Base-by-base conservation (phyloP, 2,888 invertebrate genomes). In the Aspidapion aeneum region DNA sequence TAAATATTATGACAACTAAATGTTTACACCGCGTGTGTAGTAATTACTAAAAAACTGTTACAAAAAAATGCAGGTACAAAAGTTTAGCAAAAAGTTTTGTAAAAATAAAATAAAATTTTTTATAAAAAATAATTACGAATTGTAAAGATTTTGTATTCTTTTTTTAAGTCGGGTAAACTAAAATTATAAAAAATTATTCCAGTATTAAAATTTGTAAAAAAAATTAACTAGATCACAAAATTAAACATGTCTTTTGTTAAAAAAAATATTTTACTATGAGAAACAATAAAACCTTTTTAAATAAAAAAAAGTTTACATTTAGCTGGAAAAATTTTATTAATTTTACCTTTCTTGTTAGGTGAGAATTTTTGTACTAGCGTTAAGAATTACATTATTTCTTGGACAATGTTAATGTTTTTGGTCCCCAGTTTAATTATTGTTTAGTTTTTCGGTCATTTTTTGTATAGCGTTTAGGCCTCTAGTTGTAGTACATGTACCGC, bases 401-500 rank as follows among this genome's bases (percentile, higher is more conserved):
- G 12, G 3, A 7, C 12, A 35, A 35, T 35, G 35, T 35, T 74
- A 73, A 35, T 7, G 3, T 35, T 3, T 35, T 7, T 20, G n/a
- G 22, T 57, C 21, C 16, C 16, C 22, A 58, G 61, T 18, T 62
- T 50, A 19, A 51, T 60, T 63, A 18, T 17, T 5, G 3, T 52
- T 52, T 9, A 52, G 19, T 52, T 52, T 52, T 52, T 18, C 52
- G 52, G 52, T 9, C 3, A 3, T 58, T 63, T 17, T 62, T 54
- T 21, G 59, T 60, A 63, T 63, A 57, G 54, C 9, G 52, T 65
- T 65, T 65, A 65, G 63, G 65, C 63, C 22, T 52, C 18, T 63
- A 72, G 68, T 69, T 73, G 75, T 74, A 75, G 76, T 77, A 77
- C 78, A 78, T 76, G 75, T 65, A 63, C 77, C 77, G 77, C 77